These are phyloP conservation scores for Sus cebifrons DNA, from an alignment of 2,797 vertebrate genomes.

Conservation along the genomic window DNA sequence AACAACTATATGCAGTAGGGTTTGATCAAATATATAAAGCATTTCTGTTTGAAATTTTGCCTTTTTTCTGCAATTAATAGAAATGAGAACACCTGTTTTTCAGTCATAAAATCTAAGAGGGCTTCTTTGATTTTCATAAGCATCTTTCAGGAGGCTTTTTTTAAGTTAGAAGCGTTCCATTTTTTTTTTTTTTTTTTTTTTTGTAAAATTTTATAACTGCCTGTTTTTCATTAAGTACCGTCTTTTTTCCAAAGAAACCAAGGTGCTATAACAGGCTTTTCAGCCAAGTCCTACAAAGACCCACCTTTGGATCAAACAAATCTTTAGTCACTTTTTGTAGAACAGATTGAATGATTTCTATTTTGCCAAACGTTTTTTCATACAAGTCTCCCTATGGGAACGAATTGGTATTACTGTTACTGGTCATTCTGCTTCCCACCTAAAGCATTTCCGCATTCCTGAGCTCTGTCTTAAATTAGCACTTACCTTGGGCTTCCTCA, in stretches of 20 bases:
- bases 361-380: not conserved
- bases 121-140: slow-evolving; percentile 20
- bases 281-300: slow-evolving; percentile 18
- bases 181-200: not conserved
- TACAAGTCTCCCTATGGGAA: not conserved
- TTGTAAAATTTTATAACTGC: slow-evolving; percentile 3
- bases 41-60: slow-evolving; percentile 58
- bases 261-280: slow-evolving; percentile 8
- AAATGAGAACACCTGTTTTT: not conserved
- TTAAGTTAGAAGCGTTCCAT: not conserved
- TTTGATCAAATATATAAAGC: not conserved
- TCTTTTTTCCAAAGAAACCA: slow-evolving; percentile 47
- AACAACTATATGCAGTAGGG: not conserved
- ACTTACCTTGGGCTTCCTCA: not conserved
- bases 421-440: not conserved
- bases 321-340: slow-evolving; percentile 57
- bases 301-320: slow-evolving; percentile 24
- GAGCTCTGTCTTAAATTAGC: not conserved
- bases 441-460: slow-evolving; percentile 3
- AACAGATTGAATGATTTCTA: slow-evolving; percentile 19
- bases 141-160: not conserved
- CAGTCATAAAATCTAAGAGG: slow-evolving; percentile 12
- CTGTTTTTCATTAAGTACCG: not conserved
- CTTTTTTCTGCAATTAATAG: slow-evolving; percentile 35
- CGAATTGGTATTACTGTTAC: not conserved